Conservation (phyloP, 1,140 invertebrate genomes). For the Saccostrea glomerata region DNA sequence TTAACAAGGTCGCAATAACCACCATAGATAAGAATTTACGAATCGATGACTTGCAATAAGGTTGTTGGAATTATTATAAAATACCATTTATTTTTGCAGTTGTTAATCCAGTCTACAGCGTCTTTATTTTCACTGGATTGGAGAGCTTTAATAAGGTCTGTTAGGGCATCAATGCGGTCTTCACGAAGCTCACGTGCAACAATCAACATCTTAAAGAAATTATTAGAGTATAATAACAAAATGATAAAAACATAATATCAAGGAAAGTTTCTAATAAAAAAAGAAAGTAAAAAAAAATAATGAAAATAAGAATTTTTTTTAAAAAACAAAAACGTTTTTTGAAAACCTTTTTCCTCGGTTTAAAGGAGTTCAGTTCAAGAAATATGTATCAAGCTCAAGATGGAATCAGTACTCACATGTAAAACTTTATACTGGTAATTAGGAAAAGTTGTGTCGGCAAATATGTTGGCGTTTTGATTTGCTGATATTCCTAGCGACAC, state of each 20-base stretch:
- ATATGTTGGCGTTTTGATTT: slow-evolving; percentile 1
- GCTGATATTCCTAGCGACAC: not conserved
- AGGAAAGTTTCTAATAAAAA: too few species aligned
- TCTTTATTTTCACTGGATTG: not conserved
- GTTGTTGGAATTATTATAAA: too few species aligned
- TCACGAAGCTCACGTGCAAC: not conserved
- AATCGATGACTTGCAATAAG: too few species aligned
- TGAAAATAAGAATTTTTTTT: too few species aligned
- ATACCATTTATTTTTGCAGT: slow-evolving; percentile 7
- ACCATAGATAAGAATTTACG: too few species aligned
- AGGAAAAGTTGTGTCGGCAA: slow-evolving; percentile 9
- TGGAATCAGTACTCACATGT: not conserved
- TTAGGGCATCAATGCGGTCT: not conserved
- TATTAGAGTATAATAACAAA: not conserved
- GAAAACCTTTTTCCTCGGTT: not conserved
- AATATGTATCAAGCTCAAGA: not conserved
- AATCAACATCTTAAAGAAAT: not conserved
- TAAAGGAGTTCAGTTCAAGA: not conserved
- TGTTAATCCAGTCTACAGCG: not conserved
- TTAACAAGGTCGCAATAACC: too few species aligned
- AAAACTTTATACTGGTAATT: slow-evolving; percentile 16
- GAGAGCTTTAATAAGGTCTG: not conserved
- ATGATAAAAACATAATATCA: not conserved
- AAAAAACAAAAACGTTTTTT: not conserved
- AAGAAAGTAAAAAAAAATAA: not conserved